phyloP scores from a whole-genome alignment of 2,888 invertebrate species.

The Lepetodrilus schrolli region DNA sequence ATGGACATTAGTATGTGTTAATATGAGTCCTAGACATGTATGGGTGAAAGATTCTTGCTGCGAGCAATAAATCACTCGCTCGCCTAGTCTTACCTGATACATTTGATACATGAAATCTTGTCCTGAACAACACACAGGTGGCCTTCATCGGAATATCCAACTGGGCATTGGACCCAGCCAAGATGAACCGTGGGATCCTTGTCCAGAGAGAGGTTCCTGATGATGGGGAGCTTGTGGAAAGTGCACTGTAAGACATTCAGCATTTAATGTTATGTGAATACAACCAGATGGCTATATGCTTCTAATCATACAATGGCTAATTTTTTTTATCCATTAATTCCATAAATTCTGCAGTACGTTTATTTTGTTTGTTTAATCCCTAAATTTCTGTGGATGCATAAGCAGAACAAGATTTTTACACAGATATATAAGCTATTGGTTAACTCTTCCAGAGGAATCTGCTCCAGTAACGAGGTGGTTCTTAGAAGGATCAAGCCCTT shows the following conservation, averaged over 20 bases:
- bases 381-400: background rate
- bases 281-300: too few species aligned
- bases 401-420: too few species aligned
- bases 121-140: slow-evolving; percentile 44
- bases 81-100: too few species aligned
- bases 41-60: too few species aligned
- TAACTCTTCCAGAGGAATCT: slow-evolving; percentile 64
- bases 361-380: background rate
- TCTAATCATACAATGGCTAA: background rate
- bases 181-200: slow-evolving; percentile 73
- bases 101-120: too few species aligned
- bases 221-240: slow-evolving; percentile 49
- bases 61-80: too few species aligned
- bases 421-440: too few species aligned
- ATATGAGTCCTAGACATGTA: too few species aligned
- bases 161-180: slow-evolving; percentile 75
- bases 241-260: slow-evolving; percentile 57
- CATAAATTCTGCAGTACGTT: background rate
- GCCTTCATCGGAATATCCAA: slow-evolving; percentile 74
- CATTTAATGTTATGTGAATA: too few species aligned
- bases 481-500: slow-evolving; percentile 44
- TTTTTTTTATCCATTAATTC: background rate
- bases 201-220: slow-evolving; percentile 63
- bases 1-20: too few species aligned
- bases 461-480: slow-evolving; percentile 46